phyloP scores from a whole-genome alignment of 2,888 invertebrate genomes.

The Drosophila aldrichi region DNA sequence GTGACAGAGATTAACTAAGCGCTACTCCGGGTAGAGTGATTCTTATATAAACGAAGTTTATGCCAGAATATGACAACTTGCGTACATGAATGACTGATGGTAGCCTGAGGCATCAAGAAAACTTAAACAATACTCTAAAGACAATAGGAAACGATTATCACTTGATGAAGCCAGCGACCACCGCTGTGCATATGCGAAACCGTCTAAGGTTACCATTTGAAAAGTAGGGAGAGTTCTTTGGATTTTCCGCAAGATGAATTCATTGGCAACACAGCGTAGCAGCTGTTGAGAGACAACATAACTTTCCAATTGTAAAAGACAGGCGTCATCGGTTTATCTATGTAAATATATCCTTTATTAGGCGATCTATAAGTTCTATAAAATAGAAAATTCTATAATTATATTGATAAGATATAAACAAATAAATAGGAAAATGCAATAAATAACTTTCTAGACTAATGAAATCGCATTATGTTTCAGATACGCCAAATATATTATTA shows the following conservation, averaged over 20 bases:
- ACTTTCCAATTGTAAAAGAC: no score
- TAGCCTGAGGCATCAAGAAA: constrained; percentile 21
- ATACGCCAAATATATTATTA: background rate
- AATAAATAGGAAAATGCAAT: background rate
- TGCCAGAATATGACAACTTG: constrained; percentile 1
- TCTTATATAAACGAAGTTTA: constrained; percentile 31
- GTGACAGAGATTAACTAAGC: constrained; percentile 16
- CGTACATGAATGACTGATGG: constrained; percentile 27
- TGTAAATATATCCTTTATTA: no score
- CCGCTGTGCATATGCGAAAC: background rate
- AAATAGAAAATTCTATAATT: background rate
- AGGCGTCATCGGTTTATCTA: no score
- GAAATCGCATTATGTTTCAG: background rate
- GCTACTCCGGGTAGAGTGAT: constrained; percentile 7
- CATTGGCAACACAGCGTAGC: background rate
- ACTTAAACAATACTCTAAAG: constrained; percentile 10
- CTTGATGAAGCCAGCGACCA: background rate
- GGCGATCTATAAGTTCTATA: no score
- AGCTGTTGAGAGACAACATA: no score
- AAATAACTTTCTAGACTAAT: constrained; percentile 1
- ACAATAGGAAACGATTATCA: constrained; percentile 1
- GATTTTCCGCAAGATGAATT: background rate
- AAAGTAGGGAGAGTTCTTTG: background rate
- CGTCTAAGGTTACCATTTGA: background rate
- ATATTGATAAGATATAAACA: background rate